Evolutionary conservation across 2,113 vertebrate species (phyloP).

Genomic region (Aviceda subcristata): DNA sequence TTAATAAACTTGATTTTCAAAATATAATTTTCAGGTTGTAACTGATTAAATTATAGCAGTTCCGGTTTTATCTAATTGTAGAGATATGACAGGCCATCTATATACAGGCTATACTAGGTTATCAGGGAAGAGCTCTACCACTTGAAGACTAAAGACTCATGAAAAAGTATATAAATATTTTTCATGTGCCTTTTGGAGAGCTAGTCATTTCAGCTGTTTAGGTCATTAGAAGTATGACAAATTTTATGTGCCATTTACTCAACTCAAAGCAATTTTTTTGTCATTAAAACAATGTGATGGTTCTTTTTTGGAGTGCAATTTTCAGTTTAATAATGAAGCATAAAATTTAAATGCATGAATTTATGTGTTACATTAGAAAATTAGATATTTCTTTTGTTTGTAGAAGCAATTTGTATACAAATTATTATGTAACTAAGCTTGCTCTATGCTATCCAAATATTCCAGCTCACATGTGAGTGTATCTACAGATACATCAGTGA

Average conservation of each 20-base stretch:
- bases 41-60: slow-evolving; percentile 38
- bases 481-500: neutral
- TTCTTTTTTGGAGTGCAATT: neutral
- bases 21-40: slow-evolving; percentile 57
- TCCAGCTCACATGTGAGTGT: neutral
- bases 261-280: neutral
- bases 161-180: neutral
- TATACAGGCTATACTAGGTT: neutral
- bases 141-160: neutral
- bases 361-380: neutral
- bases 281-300: neutral
- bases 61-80: slow-evolving; percentile 53
- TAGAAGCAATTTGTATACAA: neutral
- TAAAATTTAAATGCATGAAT: neutral
- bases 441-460: neutral
- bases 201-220: slow-evolving; percentile 1
- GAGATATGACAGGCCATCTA: slow-evolving; percentile 24
- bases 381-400: neutral
- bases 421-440: neutral
- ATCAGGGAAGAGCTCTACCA: neutral
- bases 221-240: slow-evolving; percentile 5
- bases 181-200: neutral
- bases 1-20: slow-evolving; percentile 67
- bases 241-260: neutral
- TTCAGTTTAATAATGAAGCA: neutral